Percentiles rank a stretch among this genome's conserved stretches.
Conservation (phyloP, 2,888 invertebrate genomes). For the Cyclophora albipunctata region DNA sequence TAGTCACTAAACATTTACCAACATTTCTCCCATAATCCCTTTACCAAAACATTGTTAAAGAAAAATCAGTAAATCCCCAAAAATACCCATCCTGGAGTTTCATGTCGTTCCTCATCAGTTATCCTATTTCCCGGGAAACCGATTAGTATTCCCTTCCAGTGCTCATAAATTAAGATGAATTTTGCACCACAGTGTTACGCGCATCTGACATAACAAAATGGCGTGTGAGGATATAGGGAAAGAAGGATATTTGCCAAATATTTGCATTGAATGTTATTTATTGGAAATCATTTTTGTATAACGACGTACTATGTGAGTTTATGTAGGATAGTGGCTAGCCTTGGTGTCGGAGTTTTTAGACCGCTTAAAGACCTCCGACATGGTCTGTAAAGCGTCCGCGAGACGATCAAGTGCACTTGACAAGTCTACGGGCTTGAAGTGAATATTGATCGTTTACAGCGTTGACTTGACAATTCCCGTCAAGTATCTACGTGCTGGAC, state of each 20-base stretch:
- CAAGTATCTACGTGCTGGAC: too few relatives aligned
- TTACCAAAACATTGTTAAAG: not conserved
- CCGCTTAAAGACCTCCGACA: too few relatives aligned
- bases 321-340: too few relatives aligned
- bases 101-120: slow-evolving; percentile 4
- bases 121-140: slow-evolving; percentile 2
- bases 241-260: not conserved
- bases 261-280: not conserved
- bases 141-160: slow-evolving; percentile 12
- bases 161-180: slow-evolving; percentile 13
- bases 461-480: too few relatives aligned
- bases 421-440: too few relatives aligned
- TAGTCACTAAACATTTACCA: too few relatives aligned
- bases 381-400: too few relatives aligned
- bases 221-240: not conserved
- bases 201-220: slow-evolving; percentile 1
- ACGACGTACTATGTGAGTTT: too few relatives aligned
- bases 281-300: not conserved
- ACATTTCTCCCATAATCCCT: too few relatives aligned
- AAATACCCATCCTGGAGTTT: not conserved
- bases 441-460: too few relatives aligned
- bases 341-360: too few relatives aligned
- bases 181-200: slow-evolving; percentile 5
- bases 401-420: too few relatives aligned
- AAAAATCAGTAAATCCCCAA: not conserved